Evolutionary conservation across 2,797 vertebrate species (phyloP), one percentile per base, ranked within the genome.

Genomic region (Chelidonichthys spinosus): DNA sequence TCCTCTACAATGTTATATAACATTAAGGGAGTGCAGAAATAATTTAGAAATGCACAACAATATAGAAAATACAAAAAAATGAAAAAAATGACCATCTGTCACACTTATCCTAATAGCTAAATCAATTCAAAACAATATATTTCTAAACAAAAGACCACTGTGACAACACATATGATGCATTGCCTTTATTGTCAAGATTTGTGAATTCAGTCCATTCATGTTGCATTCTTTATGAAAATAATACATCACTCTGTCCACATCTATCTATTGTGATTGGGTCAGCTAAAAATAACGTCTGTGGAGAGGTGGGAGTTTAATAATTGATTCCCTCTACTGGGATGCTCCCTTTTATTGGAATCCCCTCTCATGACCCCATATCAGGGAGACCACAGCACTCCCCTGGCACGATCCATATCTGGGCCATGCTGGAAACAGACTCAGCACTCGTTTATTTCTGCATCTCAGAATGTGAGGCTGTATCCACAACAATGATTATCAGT

Each of bases 341-440:
- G 82, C 69, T 81, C 66, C 47, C 66, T 86, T 86, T 87, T 75
- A 87, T 74, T 87, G 88, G 81, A 86, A 86, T 87, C 72, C 75
- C 75, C 59, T 81, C 72, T 79, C 63, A 32, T 83, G 82, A 85
- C 75, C 68, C 39, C 55, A 35, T 58, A 76, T 85, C 83, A 72
- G 82, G 52, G 71, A 83, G 63, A 86, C 71, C 79, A 75, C 73
- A 43, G 58, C 33, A 1, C 63, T 55, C 73, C 75, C 78, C 59
- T 33, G 78, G n/a, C 36, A 44, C 49, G 8, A 68, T 78, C 79
- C 67, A 68, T 83, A 79, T 81, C 69, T 87, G 66, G 70, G 72
- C 66, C 70, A 70, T 11, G 7, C 64, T 33, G 40, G 17, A 66
- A 66, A 82, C 52, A 25, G 25, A 65, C 17, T 11, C 4, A 65